Evolutionary conservation across 2,113 vertebrate genomes (phyloP).

Genomic region (Zapornia atra): DNA sequence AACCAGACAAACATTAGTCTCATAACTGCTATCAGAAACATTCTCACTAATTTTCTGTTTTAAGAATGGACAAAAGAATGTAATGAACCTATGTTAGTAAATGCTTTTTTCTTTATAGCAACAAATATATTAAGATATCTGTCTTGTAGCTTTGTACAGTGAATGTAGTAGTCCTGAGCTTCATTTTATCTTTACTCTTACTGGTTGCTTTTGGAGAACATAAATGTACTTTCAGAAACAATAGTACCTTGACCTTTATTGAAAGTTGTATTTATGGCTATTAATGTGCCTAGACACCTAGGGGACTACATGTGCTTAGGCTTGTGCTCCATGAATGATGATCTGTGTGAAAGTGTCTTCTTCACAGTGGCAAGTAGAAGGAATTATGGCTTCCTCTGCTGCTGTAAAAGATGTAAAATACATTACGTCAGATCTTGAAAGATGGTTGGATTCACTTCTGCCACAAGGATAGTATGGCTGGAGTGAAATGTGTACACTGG

Average conservation of each 20-base stretch:
- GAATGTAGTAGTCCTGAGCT: not conserved
- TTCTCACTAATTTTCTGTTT: not conserved
- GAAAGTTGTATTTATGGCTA: not conserved
- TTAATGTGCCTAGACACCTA: not conserved
- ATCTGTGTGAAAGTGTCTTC: not conserved
- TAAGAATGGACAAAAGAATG: not conserved
- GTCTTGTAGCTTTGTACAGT: not conserved
- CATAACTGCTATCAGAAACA: slow-evolving; percentile 11
- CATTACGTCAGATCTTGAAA: not conserved
- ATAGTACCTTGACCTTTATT: not conserved
- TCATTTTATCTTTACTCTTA: not conserved
- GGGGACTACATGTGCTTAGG: not conserved
- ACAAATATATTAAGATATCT: not conserved
- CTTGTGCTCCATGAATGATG: not conserved
- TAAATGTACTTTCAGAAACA: not conserved
- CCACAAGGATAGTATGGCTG: not conserved
- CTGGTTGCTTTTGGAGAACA: not conserved
- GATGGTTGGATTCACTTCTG: not conserved
- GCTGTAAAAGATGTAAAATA: not conserved
- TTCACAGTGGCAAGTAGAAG: not conserved
- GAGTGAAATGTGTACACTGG: not conserved
- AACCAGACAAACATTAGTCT: slow-evolving; percentile 12
- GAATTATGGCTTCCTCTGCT: not conserved
- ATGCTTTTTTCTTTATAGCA: not conserved
- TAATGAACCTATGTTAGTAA: not conserved